phyloP scores from a whole-genome alignment of 2,113 vertebrate species.

The Corydoras maculifer region DNA sequence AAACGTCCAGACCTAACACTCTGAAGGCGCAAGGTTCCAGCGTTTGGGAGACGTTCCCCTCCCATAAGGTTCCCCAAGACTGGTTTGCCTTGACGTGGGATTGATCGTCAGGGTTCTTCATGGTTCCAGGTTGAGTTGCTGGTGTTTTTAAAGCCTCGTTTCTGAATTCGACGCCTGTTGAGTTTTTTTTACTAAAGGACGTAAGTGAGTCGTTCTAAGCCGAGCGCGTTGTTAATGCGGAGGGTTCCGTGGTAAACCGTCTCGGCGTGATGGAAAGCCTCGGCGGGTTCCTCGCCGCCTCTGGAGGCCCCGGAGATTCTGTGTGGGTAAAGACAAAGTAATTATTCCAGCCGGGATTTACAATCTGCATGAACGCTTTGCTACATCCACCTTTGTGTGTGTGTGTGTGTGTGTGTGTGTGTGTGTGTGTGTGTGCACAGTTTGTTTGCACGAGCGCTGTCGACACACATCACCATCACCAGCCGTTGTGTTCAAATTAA shows the following conservation, averaged over 20 bases:
- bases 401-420: constrained; percentile 20
- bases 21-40: too few relatives aligned
- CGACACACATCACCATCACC: constrained; percentile 60
- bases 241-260: constrained; percentile 17
- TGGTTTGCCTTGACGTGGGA: too few relatives aligned
- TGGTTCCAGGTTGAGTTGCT: too few relatives aligned
- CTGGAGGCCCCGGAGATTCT: constrained; percentile 31
- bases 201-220: background rate
- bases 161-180: too few relatives aligned
- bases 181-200: background rate
- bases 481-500: constrained; percentile 65
- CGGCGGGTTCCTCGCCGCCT: constrained; percentile 16
- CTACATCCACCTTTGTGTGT: constrained; percentile 19
- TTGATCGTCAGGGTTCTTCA: too few relatives aligned
- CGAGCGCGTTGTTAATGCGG: constrained; percentile 1
- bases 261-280: constrained; percentile 33
- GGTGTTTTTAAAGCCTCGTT: too few relatives aligned
- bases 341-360: constrained; percentile 36
- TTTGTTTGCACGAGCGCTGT: constrained; percentile 42
- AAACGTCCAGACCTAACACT: too few relatives aligned
- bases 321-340: constrained; percentile 36
- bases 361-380: background rate
- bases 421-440: background rate
- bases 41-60: too few relatives aligned
- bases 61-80: too few relatives aligned